Base-by-base conservation (phyloP, 2,113 vertebrate species). In the Empidonax alnorum region DNA sequence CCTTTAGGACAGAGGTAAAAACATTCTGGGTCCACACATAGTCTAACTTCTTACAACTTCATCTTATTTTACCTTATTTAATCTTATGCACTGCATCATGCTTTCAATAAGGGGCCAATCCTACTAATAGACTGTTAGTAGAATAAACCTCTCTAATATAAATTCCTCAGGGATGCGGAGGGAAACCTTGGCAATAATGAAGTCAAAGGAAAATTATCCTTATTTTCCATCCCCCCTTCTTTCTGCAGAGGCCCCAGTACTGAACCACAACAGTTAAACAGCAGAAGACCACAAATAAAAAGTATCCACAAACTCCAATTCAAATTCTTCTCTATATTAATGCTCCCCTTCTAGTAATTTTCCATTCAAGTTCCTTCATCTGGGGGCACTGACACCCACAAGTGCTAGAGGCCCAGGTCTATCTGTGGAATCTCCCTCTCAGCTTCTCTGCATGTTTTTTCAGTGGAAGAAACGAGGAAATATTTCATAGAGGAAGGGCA, bases 221-320 rank as follows among this genome's bases (percentile, higher is more conserved):
- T 78, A 59, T 55, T 69, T 21, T 42, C 17, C 24, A 37, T 9
- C 24, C 4, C 9, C 6, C 6, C 19, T 52, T 74, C 39, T 39
- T 89, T 75, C 61, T 92, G 66, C 41, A 61, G 86, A 84, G 66
- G 67, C 44, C 65, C 39, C 41, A 55, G 1, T 33, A 87, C 31
- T 5, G 11, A 96, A 91, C 80, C 66, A 53, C 69, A 84, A 31
- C 0, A 67, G 37, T 78, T 75, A 75, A 2, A 84, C 27, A 84
- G 65, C 37, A 66, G 41, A 94, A 92, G 66, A 78, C 69, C 79
- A 72, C 71, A 95, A 91, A 93, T 41, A 93, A 79, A 71, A 90
- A 89, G 39, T 66, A 77, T 81, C 55, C 90, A 89, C 52, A 77
- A 93, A 89, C 46, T 82, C 49, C 62, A 58, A 7, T 61, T 76